A percentile compares a stretch with the other conserved stretches of the same genome.
These are phyloP conservation scores for Ptilonorhynchus violaceus DNA, from an alignment of 2,113 vertebrate genomes.

Conservation along the genomic window DNA sequence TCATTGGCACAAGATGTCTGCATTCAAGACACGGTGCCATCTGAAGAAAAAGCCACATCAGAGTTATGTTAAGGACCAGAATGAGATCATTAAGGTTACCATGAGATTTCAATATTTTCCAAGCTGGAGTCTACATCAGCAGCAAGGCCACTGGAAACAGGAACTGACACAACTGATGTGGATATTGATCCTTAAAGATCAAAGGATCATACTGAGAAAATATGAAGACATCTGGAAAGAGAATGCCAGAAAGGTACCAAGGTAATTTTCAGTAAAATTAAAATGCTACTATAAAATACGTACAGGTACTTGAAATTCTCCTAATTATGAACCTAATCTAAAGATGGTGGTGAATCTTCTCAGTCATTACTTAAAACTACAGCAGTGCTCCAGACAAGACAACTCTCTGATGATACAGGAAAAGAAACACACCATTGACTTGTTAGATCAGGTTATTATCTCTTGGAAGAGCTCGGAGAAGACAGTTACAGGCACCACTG, in stretches of 20 bases:
- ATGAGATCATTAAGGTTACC: background rate
- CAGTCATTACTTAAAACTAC: background rate
- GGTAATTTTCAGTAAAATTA: background rate
- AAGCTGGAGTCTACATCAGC: background rate
- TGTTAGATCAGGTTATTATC: background rate
- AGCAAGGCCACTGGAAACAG: background rate
- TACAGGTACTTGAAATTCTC: background rate
- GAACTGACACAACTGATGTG: background rate
- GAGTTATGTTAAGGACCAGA: background rate
- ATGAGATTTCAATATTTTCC: background rate
- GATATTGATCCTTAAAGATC: background rate
- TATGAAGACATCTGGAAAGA: background rate
- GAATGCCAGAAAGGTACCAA: background rate
- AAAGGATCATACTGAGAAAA: background rate
- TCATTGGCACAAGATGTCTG: conserved; percentile 79
- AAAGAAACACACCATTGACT: background rate
- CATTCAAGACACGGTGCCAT: conserved; percentile 81
- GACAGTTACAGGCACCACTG: background rate
- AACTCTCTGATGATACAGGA: background rate
- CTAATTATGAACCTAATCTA: background rate
- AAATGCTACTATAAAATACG: background rate
- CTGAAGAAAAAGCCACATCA: conserved; percentile 62
- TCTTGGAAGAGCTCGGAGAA: background rate
- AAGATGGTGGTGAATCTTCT: background rate
- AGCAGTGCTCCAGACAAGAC: background rate